A percentile compares a stretch with the other conserved stretches of the same genome.
Conservation (phyloP, 2,113 vertebrate species). For the Antennarius striatus region DNA sequence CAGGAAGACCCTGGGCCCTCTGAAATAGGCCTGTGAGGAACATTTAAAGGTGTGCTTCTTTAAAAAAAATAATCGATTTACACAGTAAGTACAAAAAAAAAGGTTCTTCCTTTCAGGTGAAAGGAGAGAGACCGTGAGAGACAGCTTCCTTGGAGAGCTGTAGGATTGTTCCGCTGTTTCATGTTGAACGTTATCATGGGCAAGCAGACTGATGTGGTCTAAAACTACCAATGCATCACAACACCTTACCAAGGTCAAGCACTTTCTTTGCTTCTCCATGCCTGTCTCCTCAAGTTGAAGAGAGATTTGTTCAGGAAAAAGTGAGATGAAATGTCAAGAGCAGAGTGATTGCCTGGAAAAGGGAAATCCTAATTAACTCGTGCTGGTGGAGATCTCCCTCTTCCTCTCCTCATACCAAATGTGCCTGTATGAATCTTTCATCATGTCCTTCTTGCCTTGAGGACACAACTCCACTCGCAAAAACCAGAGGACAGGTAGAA, state of each 20-base stretch:
- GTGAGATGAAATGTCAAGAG: slow-evolving; percentile 75
- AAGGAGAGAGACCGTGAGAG: slow-evolving; percentile 21
- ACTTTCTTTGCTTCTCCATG: slow-evolving; percentile 41
- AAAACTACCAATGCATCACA: slow-evolving; percentile 62
- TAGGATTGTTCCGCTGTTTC: slow-evolving; percentile 59
- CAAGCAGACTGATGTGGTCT: slow-evolving; percentile 58
- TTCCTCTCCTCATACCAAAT: slow-evolving; percentile 34
- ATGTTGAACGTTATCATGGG: slow-evolving; percentile 59
- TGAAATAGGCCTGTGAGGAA: slow-evolving; percentile 23
- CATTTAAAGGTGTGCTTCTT: slow-evolving; percentile 28
- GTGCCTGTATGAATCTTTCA: slow-evolving; percentile 69
- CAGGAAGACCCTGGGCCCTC: slow-evolving; percentile 29
- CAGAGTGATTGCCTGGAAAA: slow-evolving; percentile 68
- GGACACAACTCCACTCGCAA: slow-evolving; percentile 52
- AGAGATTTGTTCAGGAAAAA: slow-evolving; percentile 68
- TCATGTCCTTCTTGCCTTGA: slow-evolving; percentile 52
- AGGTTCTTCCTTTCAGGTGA: slow-evolving; percentile 29
- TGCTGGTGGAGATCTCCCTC: slow-evolving; percentile 63
- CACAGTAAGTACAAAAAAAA: slow-evolving; percentile 25
- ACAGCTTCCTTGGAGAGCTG: slow-evolving; percentile 41
- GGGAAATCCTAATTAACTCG: slow-evolving; percentile 76
- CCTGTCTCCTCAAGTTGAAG: slow-evolving; percentile 39
- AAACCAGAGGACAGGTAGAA: slow-evolving; percentile 61
- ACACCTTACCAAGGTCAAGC: slow-evolving; percentile 67
- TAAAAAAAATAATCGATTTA: slow-evolving; percentile 46